phyloP scores from a whole-genome alignment of 2,888 invertebrate genomes.

The Amblyjoppa fuscipennis region DNA sequence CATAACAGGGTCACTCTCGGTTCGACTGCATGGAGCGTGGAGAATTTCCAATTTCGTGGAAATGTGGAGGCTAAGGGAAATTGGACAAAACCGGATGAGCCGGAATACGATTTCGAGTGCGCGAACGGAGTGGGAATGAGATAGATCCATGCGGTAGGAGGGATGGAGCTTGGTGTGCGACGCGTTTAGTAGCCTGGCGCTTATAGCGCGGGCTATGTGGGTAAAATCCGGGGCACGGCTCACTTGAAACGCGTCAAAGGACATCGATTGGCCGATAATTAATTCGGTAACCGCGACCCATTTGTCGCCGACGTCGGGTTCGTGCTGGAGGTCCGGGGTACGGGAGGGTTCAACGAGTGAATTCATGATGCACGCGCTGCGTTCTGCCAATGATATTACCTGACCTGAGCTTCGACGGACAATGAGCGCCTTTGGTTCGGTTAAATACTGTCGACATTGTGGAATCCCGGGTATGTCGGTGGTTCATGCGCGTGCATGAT shows the following conservation, averaged over 20 bases:
- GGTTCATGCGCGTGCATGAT: not conserved
- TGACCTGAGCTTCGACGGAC: not conserved
- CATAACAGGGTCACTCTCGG: not conserved
- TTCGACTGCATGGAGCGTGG: conserved; percentile 3
- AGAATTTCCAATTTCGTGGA: conserved; percentile 52
- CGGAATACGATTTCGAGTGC: conserved; percentile 29
- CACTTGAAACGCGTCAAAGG: conserved; percentile 60
- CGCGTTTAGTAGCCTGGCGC: not conserved
- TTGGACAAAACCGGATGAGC: conserved; percentile 19
- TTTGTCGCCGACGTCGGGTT: conserved; percentile 35
- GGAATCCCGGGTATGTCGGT: not conserved
- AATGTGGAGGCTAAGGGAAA: conserved; percentile 20
- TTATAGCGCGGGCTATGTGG: not conserved
- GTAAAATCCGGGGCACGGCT: conserved; percentile 6
- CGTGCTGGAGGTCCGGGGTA: not conserved
- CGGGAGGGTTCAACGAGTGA: not conserved
- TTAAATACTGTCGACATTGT: conserved; percentile 9
- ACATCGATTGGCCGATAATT: conserved; percentile 56
- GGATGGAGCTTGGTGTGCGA: not conserved
- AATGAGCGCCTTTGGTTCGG: not conserved
- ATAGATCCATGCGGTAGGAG: not conserved
- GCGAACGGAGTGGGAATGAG: not conserved
- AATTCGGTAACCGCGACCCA: conserved; percentile 59
- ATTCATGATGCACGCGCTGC: conserved; percentile 9
- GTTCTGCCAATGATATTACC: conserved; percentile 21